Evolutionary conservation across 2,797 vertebrate genomes (phyloP).

Genomic region (Sitta carolinensis): DNA sequence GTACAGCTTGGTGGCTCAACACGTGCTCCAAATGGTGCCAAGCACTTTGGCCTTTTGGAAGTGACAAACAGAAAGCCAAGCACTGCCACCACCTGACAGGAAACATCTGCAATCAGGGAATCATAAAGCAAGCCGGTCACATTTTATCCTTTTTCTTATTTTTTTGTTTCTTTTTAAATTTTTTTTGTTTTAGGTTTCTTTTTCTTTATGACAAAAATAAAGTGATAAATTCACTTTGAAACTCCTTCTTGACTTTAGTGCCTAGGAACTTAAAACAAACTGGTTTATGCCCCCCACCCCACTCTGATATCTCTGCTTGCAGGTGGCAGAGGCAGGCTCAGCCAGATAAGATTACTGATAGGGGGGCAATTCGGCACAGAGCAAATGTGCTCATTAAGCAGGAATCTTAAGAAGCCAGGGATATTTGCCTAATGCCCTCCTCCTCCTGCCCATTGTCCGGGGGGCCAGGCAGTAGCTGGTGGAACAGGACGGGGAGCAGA

Average conservation of each 20-base stretch:
- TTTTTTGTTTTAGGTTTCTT: slow-evolving; percentile 7
- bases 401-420: slow-evolving; percentile 57
- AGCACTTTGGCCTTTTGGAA: background rate
- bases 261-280: slow-evolving; percentile 62
- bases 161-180: background rate
- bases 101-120: slow-evolving; percentile 66
- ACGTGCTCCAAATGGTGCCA: slow-evolving; percentile 20
- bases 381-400: slow-evolving; percentile 59
- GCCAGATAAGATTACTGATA: slow-evolving; percentile 67
- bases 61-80: slow-evolving; percentile 18
- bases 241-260: slow-evolving; percentile 39
- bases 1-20: background rate
- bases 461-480: background rate
- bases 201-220: slow-evolving; percentile 57
- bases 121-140: slow-evolving; percentile 48
- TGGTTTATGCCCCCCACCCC: slow-evolving; percentile 9
- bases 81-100: slow-evolving; percentile 10
- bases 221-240: slow-evolving; percentile 69
- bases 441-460: background rate
- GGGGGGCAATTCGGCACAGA: background rate
- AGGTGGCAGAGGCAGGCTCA: slow-evolving; percentile 70
- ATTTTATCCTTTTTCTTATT: slow-evolving; percentile 22
- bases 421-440: slow-evolving; percentile 50
- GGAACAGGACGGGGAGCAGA: background rate
- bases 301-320: slow-evolving; percentile 40